phyloP scores from a whole-genome alignment of 2,113 vertebrate species.

The Spea bombifrons region DNA sequence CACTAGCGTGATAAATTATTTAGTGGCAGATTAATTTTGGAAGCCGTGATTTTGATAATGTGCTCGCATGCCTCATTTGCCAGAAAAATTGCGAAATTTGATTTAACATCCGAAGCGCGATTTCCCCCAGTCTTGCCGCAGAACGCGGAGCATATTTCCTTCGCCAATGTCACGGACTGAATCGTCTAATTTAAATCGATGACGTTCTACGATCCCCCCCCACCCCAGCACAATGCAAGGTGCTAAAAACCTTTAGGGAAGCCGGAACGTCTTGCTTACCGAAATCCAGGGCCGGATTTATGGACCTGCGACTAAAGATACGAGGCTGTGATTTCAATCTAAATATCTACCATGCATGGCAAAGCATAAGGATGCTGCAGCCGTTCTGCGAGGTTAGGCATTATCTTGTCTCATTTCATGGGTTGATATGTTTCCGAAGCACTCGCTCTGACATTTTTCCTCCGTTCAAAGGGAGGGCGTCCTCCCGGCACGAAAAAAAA shows the following conservation, averaged over 20 bases:
- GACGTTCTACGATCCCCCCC: constrained; percentile 14
- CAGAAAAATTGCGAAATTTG: constrained; percentile 45
- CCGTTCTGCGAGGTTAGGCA: constrained; percentile 7
- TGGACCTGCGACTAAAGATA: constrained; percentile 41
- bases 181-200: constrained; percentile 46
- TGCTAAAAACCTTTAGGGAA: constrained; percentile 40
- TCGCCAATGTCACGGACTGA: constrained; percentile 38
- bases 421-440: constrained; percentile 2
- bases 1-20: constrained; percentile 44
- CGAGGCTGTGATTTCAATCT: constrained; percentile 26
- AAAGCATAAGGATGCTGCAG: constrained; percentile 1
- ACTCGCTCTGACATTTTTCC: neutral
- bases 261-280: constrained; percentile 41
- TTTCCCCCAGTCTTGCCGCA: constrained; percentile 35
- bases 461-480: neutral
- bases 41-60: constrained; percentile 46
- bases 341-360: constrained; percentile 26
- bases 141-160: constrained; percentile 34
- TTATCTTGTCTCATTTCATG: constrained; percentile 37
- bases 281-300: constrained; percentile 38
- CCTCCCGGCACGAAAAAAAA: neutral
- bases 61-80: constrained; percentile 46
- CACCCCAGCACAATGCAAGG: constrained; percentile 27
- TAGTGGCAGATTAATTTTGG: constrained; percentile 45
- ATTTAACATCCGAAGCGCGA: constrained; percentile 42